Conservation (phyloP, 2,797 vertebrate genomes). For the Epinephelus coioides region DNA sequence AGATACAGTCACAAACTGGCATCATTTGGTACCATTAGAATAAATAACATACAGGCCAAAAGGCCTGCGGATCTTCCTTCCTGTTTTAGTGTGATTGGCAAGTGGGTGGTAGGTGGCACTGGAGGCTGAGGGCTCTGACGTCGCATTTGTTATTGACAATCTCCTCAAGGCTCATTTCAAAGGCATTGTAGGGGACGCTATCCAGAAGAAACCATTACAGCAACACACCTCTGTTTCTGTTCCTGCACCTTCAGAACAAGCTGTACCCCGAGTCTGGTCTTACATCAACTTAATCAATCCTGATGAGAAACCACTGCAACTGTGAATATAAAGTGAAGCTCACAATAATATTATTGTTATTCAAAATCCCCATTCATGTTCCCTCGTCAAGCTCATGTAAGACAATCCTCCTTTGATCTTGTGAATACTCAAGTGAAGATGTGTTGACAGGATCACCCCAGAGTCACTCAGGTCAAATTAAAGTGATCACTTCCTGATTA, state of each 20-base stretch:
- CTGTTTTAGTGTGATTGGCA: slow-evolving; percentile 42
- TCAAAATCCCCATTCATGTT: slow-evolving; percentile 21
- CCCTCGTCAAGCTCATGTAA: slow-evolving; percentile 13
- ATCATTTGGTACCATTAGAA: slow-evolving; percentile 33
- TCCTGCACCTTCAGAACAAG: slow-evolving; percentile 48
- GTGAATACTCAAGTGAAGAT: slow-evolving; percentile 25
- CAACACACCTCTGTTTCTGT: slow-evolving; percentile 35
- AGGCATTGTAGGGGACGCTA: slow-evolving; percentile 26
- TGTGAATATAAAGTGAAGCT: slow-evolving; percentile 13
- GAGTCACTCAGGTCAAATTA: slow-evolving; percentile 49
- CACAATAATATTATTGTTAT: slow-evolving; percentile 23
- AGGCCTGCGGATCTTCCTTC: slow-evolving; percentile 36
- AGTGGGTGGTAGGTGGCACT: slow-evolving; percentile 55
- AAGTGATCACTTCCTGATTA: slow-evolving; percentile 42
- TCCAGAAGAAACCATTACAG: slow-evolving; percentile 13
- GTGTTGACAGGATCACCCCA: slow-evolving; percentile 42
- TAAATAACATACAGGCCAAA: slow-evolving; percentile 19
- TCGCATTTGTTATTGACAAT: slow-evolving; percentile 57
- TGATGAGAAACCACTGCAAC: slow-evolving; percentile 19
- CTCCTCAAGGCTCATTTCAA: slow-evolving; percentile 35
- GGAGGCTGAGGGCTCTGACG: slow-evolving; percentile 47
- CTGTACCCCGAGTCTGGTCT: slow-evolving; percentile 20
- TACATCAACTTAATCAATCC: slow-evolving; percentile 27
- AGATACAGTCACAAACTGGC: slow-evolving; percentile 32
- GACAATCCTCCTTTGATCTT: slow-evolving; percentile 33